Evolutionary conservation across 2,888 invertebrate species (phyloP), one percentile per base, ranked within the genome.

Genomic region (Perdita meconis): DNA sequence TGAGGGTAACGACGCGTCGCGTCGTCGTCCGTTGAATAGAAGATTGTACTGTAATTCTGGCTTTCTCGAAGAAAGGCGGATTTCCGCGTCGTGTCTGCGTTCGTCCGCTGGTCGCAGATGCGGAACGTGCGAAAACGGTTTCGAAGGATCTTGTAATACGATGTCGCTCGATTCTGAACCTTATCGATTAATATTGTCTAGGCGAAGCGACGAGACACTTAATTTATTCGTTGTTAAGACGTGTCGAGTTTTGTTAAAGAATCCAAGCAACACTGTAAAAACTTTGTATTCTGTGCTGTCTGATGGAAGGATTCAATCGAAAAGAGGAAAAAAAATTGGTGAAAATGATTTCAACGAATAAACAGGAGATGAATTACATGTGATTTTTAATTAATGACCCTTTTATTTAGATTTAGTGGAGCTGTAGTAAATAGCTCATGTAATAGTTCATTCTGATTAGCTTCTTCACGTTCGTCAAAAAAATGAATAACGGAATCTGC

Each of bases 181-280:
- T 61, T 36, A 30, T 51, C 40, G 47, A 57, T 63, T 50, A 47
- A 22, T 55, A 38, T 12, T 55, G 44, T 38, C 13, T 19, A 24
- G 38, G 34, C 44, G n/a, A 26, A 19, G 34, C n/a, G 42, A 42
- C 34, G n/a, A 38, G 10, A 57, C 22, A 12, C n/a, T 59, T 69
- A 51, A 55, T 69, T 74, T 74, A 64, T 69, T 63, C 44, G 26
- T 38, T 42, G 24, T 42, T 34, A n/a, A 22, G 40, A 53, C 16
- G 19, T 19, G 19, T 16, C 13, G 12, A 24, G 13, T 26, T n/a
- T 61, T 36, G 30, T 34, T 12, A 10, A 38, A 34, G 36, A 36
- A 36, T 65, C n/a, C 22, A 55, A 36, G 42, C 61, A 56, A 44
- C 26, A 12, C 16, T n/a, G 24, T n/a, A 6, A 12, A 19, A 55